A percentile compares a stretch with the other conserved stretches of the same genome.
Conservation (phyloP, 2,797 vertebrate genomes). For the Eidolon dupreanum region DNA sequence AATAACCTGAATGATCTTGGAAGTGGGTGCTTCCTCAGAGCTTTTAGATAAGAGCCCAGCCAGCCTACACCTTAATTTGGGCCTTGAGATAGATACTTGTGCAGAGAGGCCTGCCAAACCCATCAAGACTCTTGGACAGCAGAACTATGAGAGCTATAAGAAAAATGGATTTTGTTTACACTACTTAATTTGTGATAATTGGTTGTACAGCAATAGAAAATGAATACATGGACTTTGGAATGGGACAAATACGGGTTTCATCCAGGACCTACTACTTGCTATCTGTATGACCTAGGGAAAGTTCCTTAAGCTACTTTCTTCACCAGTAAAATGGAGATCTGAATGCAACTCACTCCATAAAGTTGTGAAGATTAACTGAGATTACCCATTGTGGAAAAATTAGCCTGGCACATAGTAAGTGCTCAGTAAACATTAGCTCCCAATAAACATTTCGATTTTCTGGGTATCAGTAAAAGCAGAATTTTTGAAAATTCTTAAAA, state of each 20-base stretch:
- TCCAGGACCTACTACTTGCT: background rate
- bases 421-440: background rate
- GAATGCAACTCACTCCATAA: background rate
- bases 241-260: background rate
- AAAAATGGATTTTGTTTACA: background rate
- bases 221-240: background rate
- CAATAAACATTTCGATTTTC: constrained; percentile 18
- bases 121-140: background rate
- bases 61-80: background rate
- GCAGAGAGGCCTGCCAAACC: background rate
- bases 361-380: background rate
- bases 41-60: background rate
- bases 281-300: background rate
- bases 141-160: background rate
- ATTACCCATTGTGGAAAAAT: background rate
- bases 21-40: background rate
- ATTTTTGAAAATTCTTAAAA: background rate
- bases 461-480: background rate
- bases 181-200: background rate
- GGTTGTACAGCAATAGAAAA: background rate
- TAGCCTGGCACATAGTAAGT: background rate
- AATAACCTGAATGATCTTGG: background rate
- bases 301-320: background rate
- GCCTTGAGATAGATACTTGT: background rate
- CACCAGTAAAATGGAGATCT: background rate